These are phyloP conservation scores for Phylloscopus whistleri DNA, from an alignment of 2,113 vertebrate genomes.

Conservation along the genomic window DNA sequence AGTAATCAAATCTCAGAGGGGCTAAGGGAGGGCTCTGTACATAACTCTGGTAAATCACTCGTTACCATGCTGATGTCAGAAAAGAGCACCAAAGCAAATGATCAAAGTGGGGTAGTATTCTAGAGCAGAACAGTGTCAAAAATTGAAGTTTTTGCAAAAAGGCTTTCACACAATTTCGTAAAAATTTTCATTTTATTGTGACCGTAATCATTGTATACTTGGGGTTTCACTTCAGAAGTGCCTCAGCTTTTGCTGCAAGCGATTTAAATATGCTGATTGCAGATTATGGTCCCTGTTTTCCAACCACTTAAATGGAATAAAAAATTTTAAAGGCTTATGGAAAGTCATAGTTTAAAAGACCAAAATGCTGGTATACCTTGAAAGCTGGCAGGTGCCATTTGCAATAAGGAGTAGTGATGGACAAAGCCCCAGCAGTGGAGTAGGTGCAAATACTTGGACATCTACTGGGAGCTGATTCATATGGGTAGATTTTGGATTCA, in stretches of 20 bases:
- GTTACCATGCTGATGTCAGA: accelerated
- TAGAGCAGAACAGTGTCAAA: not conserved
- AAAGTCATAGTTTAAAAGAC: not conserved
- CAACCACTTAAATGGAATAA: not conserved
- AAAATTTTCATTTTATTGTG: not conserved
- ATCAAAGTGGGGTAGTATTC: not conserved
- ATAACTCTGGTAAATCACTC: not conserved
- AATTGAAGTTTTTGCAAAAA: not conserved
- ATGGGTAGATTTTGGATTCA: not conserved
- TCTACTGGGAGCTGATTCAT: not conserved
- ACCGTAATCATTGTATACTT: not conserved
- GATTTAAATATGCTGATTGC: not conserved
- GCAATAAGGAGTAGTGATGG: not conserved
- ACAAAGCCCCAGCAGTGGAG: not conserved
- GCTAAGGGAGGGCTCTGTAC: not conserved
- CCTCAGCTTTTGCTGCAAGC: not conserved
- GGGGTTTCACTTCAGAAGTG: not conserved
- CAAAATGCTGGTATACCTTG: not conserved
- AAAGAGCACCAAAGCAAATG: not conserved
- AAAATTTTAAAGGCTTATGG: not conserved
- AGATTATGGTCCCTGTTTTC: not conserved
- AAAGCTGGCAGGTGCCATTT: not conserved
- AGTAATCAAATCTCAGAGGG: not conserved
- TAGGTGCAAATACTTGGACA: not conserved
- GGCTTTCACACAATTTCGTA: not conserved